Evolutionary conservation across 2,888 invertebrate species (phyloP), one percentile per base, ranked within the genome.

Genomic region (Drosophila leonis): DNA sequence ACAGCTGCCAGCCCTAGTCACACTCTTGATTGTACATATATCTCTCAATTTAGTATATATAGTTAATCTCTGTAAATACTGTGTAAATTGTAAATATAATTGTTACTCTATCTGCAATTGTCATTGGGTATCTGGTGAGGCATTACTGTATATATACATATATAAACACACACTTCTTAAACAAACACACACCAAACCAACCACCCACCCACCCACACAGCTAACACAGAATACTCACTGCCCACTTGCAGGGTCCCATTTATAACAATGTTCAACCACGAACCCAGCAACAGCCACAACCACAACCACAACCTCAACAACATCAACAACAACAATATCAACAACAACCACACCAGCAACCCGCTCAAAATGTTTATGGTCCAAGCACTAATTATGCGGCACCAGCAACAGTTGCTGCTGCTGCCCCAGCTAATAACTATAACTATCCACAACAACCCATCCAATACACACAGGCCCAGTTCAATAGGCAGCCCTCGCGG

Each of bases 381-480:
- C 60, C 68, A 65, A 63, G 44, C 63, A 78, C 73, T 81, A 78
- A 78, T 67, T 74, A 78, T 78, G 75, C 75, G 49, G 59, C 68
- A 48, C 61, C 72, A 68, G 61, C 63, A 55, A 69, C 67, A 56
- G 67, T 63, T 66, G 68, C 75, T 72, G 39, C 78, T 67, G 41
- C 41, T 18, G 29, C 44, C 70, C 83, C 75, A 71, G 73, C 76
- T 72, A 79, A 80, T 60, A 74, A 72, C 78, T 48, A 78, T 78
- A 78, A 78, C 75, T 83, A 83, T 78, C 75, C 90, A 57, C 71
- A 82, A 64, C 89, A 85, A 79, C 90, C 91, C 75, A 66, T 88
- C 63, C 87, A 91, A 82, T 91, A 91, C 65, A 82, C 80, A 48
- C 91, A 90, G 82, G 89, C 86, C 31, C 90, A 90, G 77, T 90